These are phyloP conservation scores for Aromia moschata DNA, from an alignment of 2,888 invertebrate genomes.

Conservation along the genomic window DNA sequence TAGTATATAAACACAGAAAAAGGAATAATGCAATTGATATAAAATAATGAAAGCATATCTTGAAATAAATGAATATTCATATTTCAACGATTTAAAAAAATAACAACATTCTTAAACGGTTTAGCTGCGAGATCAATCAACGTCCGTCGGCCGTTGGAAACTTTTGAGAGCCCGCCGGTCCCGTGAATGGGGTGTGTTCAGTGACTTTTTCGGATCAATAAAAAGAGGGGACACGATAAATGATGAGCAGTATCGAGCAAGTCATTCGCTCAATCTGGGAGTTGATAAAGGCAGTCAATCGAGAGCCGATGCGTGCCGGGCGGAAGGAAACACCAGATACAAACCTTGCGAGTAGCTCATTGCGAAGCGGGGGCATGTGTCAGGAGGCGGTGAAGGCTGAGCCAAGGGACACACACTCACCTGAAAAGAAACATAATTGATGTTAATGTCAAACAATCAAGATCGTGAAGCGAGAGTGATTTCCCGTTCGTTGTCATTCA, in stretches of 20 bases:
- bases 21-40: no score
- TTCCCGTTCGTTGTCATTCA: no score
- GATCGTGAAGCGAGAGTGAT: no score
- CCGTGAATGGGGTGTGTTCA: slow-evolving; percentile 2
- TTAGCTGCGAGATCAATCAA: slow-evolving; percentile 1
- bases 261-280: slow-evolving; percentile 35
- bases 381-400: slow-evolving; percentile 48
- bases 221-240: slow-evolving; percentile 23
- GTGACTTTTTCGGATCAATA: slow-evolving; percentile 18
- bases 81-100: no score
- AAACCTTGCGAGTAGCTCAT: slow-evolving; percentile 62
- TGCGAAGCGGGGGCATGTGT: slow-evolving; percentile 59
- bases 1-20: no score
- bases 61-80: no score
- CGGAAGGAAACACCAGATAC: slow-evolving; percentile 44
- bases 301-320: slow-evolving; percentile 26
- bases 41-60: no score
- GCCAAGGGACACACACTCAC: slow-evolving; percentile 59
- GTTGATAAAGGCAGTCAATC: slow-evolving; percentile 31
- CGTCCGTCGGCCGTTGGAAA: neutral
- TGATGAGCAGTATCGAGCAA: slow-evolving; percentile 25
- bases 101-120: no score
- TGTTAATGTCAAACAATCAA: no score
- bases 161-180: neutral
- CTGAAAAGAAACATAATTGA: slow-evolving; percentile 50